These are phyloP conservation scores for Lycodopsis pacificus DNA, from an alignment of 2,797 vertebrate species.

Conservation along the genomic window DNA sequence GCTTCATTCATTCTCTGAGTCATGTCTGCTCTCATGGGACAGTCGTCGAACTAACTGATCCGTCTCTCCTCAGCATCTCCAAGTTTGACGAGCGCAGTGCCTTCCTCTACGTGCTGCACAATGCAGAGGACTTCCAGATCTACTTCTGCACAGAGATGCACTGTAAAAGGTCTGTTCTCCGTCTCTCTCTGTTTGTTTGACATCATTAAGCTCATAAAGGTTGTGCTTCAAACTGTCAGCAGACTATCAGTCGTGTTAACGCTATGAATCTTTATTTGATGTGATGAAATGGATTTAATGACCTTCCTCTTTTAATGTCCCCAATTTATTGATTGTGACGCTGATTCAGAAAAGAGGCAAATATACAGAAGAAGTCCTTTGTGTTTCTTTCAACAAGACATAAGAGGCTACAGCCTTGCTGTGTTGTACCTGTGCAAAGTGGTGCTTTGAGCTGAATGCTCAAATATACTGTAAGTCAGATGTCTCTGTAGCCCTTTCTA, in stretches of 20 bases:
- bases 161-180: slow-evolving; percentile 88
- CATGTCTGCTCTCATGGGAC: slow-evolving; percentile 6
- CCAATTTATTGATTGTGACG: not conserved
- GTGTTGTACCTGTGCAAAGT: not conserved
- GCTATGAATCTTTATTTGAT: not conserved
- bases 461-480: not conserved
- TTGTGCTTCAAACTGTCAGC: not conserved
- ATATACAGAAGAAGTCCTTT: not conserved
- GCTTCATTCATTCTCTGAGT: slow-evolving; percentile 18
- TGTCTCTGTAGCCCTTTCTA: not conserved
- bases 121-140: slow-evolving; percentile 98
- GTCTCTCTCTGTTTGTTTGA: not conserved
- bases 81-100: slow-evolving; percentile 98
- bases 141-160: slow-evolving; percentile 99
- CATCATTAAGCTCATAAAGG: not conserved
- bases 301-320: not conserved
- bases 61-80: slow-evolving; percentile 89
- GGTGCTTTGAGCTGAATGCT: not conserved
- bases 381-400: not conserved
- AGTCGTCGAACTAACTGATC: slow-evolving; percentile 22
- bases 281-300: not conserved
- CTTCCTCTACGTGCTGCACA: slow-evolving; percentile 98
- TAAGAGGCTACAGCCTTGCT: not conserved
- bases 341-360: not conserved
- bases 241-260: not conserved